Conservation (phyloP, 2,113 vertebrate species). For the Jacana jacana region DNA sequence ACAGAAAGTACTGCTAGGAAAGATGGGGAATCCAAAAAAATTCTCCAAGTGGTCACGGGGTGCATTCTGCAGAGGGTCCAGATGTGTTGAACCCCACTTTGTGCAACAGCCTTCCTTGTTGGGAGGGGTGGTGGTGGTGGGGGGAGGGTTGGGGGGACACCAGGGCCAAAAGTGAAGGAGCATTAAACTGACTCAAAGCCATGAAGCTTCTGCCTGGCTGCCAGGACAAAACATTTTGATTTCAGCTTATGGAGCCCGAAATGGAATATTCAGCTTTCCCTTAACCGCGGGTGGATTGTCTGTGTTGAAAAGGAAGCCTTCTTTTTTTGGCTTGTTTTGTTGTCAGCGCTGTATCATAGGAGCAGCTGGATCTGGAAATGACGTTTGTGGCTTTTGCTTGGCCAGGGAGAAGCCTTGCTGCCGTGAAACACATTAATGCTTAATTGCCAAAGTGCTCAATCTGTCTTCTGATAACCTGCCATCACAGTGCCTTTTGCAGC, state of each 20-base stretch:
- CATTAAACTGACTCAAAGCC: neutral
- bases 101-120: neutral
- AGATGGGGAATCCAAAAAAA: neutral
- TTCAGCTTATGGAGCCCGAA: neutral
- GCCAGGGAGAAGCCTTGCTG: neutral
- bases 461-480: neutral
- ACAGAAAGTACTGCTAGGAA: neutral
- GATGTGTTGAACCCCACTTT: neutral
- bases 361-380: slow-evolving; percentile 1
- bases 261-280: neutral
- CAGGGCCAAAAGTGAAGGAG: neutral
- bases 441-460: neutral
- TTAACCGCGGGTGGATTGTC: neutral
- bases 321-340: neutral
- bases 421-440: neutral
- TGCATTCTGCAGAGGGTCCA: neutral
- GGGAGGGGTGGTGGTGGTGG: too few relatives aligned
- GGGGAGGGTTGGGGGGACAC: neutral
- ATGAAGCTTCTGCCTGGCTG: neutral
- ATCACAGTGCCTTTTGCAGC: neutral
- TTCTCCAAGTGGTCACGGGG: neutral
- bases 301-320: neutral
- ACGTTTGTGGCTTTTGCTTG: slow-evolving; percentile 8
- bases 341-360: too few relatives aligned
- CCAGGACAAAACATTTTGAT: neutral